Evolutionary conservation across 2,113 vertebrate species (phyloP).

Genomic region (Pseudopodoces humilis): DNA sequence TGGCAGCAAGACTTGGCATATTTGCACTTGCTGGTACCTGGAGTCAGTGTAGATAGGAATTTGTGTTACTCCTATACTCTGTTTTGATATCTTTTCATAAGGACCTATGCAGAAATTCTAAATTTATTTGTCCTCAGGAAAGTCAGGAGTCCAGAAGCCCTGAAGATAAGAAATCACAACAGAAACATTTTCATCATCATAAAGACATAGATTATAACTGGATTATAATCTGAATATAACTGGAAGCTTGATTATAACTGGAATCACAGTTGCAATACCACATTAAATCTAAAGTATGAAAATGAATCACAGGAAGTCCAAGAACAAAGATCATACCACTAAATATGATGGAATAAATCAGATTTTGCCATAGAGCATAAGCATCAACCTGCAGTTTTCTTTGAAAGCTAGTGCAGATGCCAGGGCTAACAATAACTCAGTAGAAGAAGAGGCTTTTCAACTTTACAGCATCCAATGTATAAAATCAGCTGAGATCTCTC

Average conservation of each 20-base stretch:
- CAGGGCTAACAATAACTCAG: slow-evolving; percentile 7
- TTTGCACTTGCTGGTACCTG: not conserved
- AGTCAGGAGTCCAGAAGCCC: not conserved
- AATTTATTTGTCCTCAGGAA: not conserved
- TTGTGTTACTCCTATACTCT: not conserved
- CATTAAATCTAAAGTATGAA: not conserved
- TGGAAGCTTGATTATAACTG: not conserved
- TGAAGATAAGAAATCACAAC: not conserved
- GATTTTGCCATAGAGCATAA: slow-evolving; percentile 9
- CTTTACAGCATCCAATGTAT: not conserved
- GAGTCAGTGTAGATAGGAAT: not conserved
- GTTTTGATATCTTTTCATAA: not conserved
- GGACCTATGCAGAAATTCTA: not conserved
- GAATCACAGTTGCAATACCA: not conserved
- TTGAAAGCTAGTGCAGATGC: not conserved
- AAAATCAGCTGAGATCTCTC: slow-evolving; percentile 2
- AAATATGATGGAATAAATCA: slow-evolving; percentile 1
- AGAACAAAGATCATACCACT: not conserved
- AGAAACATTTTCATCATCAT: not conserved
- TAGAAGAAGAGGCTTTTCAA: not conserved
- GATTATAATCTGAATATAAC: too few species aligned
- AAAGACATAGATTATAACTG: not conserved
- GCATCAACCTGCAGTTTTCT: not conserved
- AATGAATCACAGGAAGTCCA: not conserved
- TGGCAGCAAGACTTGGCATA: not conserved